phyloP scores from a whole-genome alignment of 37 sponge, comb jelly and placozoan species.

The Corticium candelabrum region DNA sequence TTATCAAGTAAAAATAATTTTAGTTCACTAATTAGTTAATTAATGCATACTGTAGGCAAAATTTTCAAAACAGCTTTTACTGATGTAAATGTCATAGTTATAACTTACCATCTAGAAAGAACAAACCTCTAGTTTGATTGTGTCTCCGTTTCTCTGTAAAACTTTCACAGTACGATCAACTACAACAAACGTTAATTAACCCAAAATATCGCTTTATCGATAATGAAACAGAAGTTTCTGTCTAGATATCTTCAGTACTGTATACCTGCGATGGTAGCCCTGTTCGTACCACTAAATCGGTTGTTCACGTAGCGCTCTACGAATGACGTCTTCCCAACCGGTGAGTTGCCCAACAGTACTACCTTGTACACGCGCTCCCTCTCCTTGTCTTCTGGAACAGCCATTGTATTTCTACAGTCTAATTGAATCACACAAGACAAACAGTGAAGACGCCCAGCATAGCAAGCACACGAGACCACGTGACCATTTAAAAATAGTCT shows the following conservation, averaged over 20 bases:
- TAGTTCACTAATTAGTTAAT: too few species aligned
- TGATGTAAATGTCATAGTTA: neutral
- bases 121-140: neutral
- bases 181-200: too few species aligned
- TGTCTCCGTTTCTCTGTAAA: neutral
- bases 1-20: too few species aligned
- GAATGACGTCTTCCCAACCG: neutral
- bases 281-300: neutral
- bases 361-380: neutral
- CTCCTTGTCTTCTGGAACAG: too few species aligned
- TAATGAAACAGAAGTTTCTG: neutral
- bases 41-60: too few species aligned
- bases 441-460: too few species aligned
- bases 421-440: too few species aligned
- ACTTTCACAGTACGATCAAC: conserved; percentile 2
- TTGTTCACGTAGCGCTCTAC: neutral
- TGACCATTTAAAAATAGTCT: too few species aligned
- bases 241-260: neutral
- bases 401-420: too few species aligned
- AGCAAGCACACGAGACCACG: too few species aligned
- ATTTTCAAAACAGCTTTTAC: neutral
- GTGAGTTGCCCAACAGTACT: neutral
- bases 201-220: too few species aligned
- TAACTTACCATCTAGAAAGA: neutral
- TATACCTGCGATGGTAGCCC: neutral